phyloP scores from a whole-genome alignment of 1,140 invertebrate genomes.

The Scaptomyza montana region DNA sequence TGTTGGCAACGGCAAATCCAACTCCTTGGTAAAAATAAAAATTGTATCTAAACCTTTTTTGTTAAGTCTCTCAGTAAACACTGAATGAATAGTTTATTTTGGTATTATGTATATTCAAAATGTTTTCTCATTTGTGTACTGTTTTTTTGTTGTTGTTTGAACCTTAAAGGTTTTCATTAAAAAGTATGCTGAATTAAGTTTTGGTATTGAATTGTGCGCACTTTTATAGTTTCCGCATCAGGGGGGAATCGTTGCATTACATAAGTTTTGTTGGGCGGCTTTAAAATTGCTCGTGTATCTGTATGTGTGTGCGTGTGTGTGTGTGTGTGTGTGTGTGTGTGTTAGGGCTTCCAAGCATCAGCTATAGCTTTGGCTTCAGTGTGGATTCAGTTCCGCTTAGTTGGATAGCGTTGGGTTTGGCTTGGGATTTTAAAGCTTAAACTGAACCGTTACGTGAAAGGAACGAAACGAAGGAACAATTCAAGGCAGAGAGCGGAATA shows the following conservation, averaged over 20 bases:
- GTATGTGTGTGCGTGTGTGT: background rate
- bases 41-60: too few relatives aligned
- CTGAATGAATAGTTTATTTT: too few relatives aligned
- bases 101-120: too few relatives aligned
- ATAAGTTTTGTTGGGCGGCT: conserved; percentile 13
- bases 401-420: background rate
- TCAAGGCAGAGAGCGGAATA: background rate
- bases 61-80: too few relatives aligned
- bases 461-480: conserved; percentile 8
- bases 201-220: conserved; percentile 4
- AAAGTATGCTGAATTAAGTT: background rate
- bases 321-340: background rate
- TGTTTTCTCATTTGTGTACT: too few relatives aligned
- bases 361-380: background rate
- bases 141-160: background rate
- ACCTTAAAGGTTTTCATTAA: background rate
- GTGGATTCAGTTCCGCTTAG: background rate
- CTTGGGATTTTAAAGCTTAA: conserved; percentile 41
- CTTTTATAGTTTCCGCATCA: background rate
- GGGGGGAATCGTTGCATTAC: conserved; percentile 3
- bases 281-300: background rate
- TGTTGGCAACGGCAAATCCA: too few relatives aligned
- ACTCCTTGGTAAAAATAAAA: too few relatives aligned
- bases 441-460: conserved; percentile 33
- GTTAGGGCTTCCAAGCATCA: background rate